Base-by-base conservation (phyloP, 2,888 invertebrate genomes). In the Baronia brevicornis region DNA sequence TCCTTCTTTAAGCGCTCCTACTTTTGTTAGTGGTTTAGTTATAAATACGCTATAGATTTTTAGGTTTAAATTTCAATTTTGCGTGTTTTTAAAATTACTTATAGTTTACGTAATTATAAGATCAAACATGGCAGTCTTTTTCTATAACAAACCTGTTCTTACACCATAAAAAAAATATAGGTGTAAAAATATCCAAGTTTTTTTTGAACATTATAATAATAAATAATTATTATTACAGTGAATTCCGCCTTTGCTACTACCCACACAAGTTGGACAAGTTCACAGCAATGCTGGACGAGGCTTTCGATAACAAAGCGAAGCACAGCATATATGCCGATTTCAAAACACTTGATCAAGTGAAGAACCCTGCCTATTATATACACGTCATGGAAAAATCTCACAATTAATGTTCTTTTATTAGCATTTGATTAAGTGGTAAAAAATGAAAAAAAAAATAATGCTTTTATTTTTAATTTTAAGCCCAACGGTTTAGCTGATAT, bases 221-320 rank as follows among this genome's bases (percentile, higher is more conserved):
- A 8, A 15, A 17, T 14, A 15, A 24, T 29, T 5, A 14, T 33
- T 17, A 40, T 74, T 74, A 22, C 71, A 94, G 92, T 54, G 91
- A 94, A 54, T 96, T 96, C 71, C 89, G 95, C 1, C 77, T 96
- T 14, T 95, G 94, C 14, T 96, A 95, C 74, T 95, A 94, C 77
- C 96, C 95, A 0, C 95, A 96, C 67, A 88, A 88, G 41, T 67
- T 95, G 49, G 82, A 87, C 23, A 82, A 86, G 11, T 96, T 96
- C 77, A 89, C 87, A 0, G 57, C 75, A 13, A 91, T 95, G 82
- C 66, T 96, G 37, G 78, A 85, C 42, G 89, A 90, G 27, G 88
- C 90, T 2, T 95, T 95, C 60, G 89, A 89, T 22, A 59, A 72
- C 12, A 71, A 85, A 12, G 87, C 88, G 1, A 84, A 87, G 28